Evolutionary conservation across 2,797 vertebrate species (phyloP).

Genomic region (Luscinia megarhynchos): DNA sequence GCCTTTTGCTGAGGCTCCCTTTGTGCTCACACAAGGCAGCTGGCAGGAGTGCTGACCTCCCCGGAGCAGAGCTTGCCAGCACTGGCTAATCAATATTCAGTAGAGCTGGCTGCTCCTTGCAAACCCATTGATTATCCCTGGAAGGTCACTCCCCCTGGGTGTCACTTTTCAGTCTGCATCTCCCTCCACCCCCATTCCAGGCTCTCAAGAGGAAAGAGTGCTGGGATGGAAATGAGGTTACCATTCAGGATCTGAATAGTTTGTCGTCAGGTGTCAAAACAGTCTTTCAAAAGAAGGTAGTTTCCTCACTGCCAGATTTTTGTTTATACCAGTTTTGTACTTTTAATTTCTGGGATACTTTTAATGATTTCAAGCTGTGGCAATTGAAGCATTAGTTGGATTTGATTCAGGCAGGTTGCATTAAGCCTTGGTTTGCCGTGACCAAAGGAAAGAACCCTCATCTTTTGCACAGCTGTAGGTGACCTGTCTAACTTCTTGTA

Average conservation of each 20-base stretch:
- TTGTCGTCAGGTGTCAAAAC: background rate
- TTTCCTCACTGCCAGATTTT: background rate
- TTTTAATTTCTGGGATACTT: constrained; percentile 1
- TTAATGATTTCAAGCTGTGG: background rate
- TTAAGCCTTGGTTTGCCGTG: background rate
- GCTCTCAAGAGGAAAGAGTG: background rate
- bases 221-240: constrained; percentile 29
- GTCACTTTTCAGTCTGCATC: constrained; percentile 7
- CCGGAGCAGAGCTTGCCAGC: constrained; percentile 6
- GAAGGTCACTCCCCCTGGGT: constrained; percentile 11
- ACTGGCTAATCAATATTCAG: constrained; percentile 69
- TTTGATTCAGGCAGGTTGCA: background rate
- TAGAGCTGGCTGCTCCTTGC: background rate
- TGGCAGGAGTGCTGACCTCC: constrained; percentile 45
- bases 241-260: background rate
- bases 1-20: constrained; percentile 54
- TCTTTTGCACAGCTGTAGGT: background rate
- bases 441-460: background rate
- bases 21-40: constrained; percentile 65
- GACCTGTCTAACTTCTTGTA: background rate
- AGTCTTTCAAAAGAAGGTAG: background rate
- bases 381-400: background rate
- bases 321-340: background rate
- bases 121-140: constrained; percentile 58
- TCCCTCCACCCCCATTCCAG: background rate